These are phyloP conservation scores for Scaptomyza flava DNA, from an alignment of 2,888 invertebrate species.

Conservation along the genomic window DNA sequence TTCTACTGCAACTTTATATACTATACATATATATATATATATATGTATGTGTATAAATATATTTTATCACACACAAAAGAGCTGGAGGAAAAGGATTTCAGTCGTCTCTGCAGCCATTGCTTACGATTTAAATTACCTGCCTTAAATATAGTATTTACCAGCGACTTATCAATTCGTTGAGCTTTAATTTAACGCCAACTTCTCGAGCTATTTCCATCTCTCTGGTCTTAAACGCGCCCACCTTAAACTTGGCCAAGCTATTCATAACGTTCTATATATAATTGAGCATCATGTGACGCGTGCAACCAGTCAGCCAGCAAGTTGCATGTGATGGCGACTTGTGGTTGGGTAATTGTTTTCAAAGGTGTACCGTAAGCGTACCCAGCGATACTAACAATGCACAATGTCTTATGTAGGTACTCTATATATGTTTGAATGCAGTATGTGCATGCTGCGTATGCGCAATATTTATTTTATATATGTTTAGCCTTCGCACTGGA, in stretches of 20 bases:
- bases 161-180: not conserved
- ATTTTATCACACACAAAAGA: too few species aligned
- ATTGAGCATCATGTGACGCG: constrained; percentile 38
- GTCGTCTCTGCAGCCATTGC: too few species aligned
- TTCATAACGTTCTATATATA: constrained; percentile 46
- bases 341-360: constrained; percentile 43
- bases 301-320: constrained; percentile 18
- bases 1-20: too few species aligned
- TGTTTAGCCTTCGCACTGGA: not conserved
- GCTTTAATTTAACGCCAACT: constrained; percentile 16
- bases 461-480: constrained; percentile 21
- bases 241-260: constrained; percentile 35
- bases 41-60: too few species aligned
- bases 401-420: constrained; percentile 1
- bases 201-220: constrained; percentile 24
- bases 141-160: not conserved
- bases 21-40: too few species aligned
- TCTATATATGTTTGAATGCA: not conserved
- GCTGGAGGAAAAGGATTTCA: not conserved
- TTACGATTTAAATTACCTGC: not conserved
- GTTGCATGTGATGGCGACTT: constrained; percentile 14
- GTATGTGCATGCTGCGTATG: constrained; percentile 11
- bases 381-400: constrained; percentile 3
- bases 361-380: constrained; percentile 40
- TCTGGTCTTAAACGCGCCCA: constrained; percentile 13